Base-by-base conservation (phyloP, 2,797 vertebrate genomes). In the Hirundo rustica region DNA sequence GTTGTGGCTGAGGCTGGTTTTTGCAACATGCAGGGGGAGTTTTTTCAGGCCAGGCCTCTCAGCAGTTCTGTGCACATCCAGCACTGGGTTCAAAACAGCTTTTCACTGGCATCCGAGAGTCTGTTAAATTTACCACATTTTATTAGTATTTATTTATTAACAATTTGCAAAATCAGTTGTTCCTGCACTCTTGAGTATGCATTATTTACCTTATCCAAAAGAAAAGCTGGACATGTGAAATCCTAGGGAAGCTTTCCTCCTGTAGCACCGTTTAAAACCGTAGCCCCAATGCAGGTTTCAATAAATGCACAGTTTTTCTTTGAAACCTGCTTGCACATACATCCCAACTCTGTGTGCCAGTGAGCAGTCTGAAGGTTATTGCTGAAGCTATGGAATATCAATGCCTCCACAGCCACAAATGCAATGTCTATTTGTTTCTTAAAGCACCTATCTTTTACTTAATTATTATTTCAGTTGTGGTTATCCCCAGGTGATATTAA, bases 1-100 rank as follows among this genome's bases (percentile, higher is more conserved):
- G 45, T 85, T 70, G 3, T 94, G 85, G 40, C 32, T 82, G 76
- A 97, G 89, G 86, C 94, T 97, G 48, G 57, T 70, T 22, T 89
- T 88, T 62, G 97, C 96, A 76, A 97, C 86, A 10, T 78, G 32
- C n/a, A 95, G 78, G 44, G 96, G 85, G 50, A 48, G 94, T 73
- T 71, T 97, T 97, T 55, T 94, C 93, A 2, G 97, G 94, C 95
- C 95, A 96, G 34, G 29, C 89, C 21, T 96, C 85, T 11, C 96
- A 97, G 96, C 95, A 97, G 44, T 97, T 68, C 32, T 6, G 4
- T 30, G 26, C 25, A 55, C 51, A n/a, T 21, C 9, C 7, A 68
- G 34, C 25, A 19, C 0, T 17, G 21, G 10, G 10, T 44, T 75
- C 26, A 57, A 65, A 73, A 9, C 14, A 75, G 25, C 26, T 88